A percentile compares a stretch with the other conserved stretches of the same genome.
phyloP scores from a whole-genome alignment of 2,888 invertebrate genomes.

The Megaustenia siamemsis region DNA sequence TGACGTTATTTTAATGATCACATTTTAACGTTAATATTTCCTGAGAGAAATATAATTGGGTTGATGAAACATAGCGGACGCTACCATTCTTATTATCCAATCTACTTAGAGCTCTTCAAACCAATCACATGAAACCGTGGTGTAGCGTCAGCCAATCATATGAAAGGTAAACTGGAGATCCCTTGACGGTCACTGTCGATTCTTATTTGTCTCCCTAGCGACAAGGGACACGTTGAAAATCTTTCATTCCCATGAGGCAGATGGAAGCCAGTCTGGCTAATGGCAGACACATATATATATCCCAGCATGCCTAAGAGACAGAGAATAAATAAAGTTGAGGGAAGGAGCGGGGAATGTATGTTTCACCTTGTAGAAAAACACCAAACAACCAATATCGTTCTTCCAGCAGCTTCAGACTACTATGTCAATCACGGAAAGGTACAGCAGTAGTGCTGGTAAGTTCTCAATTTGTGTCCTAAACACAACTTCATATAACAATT shows the following conservation, averaged over 20 bases:
- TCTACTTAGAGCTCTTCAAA: neutral
- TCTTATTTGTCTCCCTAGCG: conserved; percentile 5
- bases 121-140: neutral
- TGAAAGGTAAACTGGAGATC: conserved; percentile 4
- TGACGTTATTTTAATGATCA: neutral
- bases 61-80: neutral
- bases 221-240: neutral
- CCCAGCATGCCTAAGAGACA: neutral
- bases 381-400: too few species aligned
- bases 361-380: too few species aligned
- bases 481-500: too few species aligned
- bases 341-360: too few species aligned
- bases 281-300: neutral
- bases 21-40: neutral
- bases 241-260: too few species aligned
- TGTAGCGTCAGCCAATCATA: neutral
- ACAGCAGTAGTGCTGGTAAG: too few species aligned
- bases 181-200: conserved; percentile 11
- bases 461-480: too few species aligned
- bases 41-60: neutral
- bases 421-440: too few species aligned
- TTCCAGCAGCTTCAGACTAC: too few species aligned
- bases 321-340: too few species aligned
- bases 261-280: too few species aligned
- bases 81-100: neutral